Evolutionary conservation across 2,888 invertebrate genomes (phyloP), one percentile per base, ranked within the genome.

Genomic region (Pimpla rufipes): DNA sequence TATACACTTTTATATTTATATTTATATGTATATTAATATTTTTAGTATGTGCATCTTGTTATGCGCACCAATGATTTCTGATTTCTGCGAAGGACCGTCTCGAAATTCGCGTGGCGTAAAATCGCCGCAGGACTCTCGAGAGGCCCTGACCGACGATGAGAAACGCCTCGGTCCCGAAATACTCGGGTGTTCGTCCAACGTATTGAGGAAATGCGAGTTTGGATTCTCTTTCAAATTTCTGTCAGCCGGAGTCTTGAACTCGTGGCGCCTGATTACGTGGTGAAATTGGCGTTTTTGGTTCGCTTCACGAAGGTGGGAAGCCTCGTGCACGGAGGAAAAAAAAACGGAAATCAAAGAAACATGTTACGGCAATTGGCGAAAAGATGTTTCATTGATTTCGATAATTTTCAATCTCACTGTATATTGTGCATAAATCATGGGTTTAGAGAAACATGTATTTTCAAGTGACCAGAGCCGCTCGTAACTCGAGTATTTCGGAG

Each of bases 1-100:
- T 70, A 75, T 64, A 42, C 79, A 66, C n/a, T n/a, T n/a, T n/a
- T n/a, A n/a, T n/a, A 47, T 47, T n/a, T 79, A 79, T 83, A 79
- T 70, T 70, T 64, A 42, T 83, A 66, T 83, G 5, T 3, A 29
- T 81, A 68, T 77, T 73, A 73, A 62, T 74, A 74, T 66, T 66
- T 57, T 80, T 84, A 74, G 64, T 83, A 80, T 80, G 83, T 74
- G 80, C 52, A 57, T 84, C 80, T 84, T 84, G 77, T 75, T 70
- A 74, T 81, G 74, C 74, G 83, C 83, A 84, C 83, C 77, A 55
- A 74, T 80, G 68, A 18, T 52, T 68, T 11, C 37, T 35, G 18
- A 64, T 29, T 21, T 37, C 59, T 74, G 79, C 18, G 40, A 74
- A 55, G 77, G 74, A 74, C 62, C 68, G 62, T 76, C 59, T 76